Conservation (phyloP, 2,888 invertebrate species). For the Pristionchus exspectatus region DNA sequence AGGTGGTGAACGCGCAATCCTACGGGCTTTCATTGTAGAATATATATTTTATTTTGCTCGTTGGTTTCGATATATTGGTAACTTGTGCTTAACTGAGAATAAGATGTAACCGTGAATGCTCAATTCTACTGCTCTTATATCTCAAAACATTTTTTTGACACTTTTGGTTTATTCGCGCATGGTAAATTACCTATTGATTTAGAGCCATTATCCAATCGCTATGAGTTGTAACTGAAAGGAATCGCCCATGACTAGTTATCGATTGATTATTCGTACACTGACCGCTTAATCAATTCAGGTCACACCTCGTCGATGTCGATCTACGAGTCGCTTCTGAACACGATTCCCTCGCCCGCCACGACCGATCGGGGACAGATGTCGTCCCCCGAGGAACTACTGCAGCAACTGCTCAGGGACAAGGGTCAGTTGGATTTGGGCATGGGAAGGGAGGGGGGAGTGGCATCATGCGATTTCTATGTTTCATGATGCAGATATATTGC, state of each 20-base stretch:
- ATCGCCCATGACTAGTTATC: no score
- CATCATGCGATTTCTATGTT: background rate
- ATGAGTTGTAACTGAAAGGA: background rate
- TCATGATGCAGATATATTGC: background rate
- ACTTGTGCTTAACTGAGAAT: no score
- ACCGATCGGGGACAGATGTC: background rate
- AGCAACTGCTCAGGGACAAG: background rate
- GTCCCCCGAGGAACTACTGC: conserved; percentile 4
- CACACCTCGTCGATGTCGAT: conserved; percentile 40
- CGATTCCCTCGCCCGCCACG: background rate
- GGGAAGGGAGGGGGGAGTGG: background rate
- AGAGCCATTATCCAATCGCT: no score
- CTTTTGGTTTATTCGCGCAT: no score
- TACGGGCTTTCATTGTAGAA: background rate
- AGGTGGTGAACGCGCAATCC: background rate
- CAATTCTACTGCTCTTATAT: no score
- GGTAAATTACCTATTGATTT: no score
- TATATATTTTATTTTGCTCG: background rate
- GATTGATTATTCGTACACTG: background rate
- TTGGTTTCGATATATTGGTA: no score
- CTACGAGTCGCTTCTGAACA: background rate
- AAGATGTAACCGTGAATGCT: no score
- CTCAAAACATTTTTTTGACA: no score
- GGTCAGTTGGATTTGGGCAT: background rate
- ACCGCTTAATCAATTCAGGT: conserved; percentile 10